Percentiles rank a stretch among this genome's conserved stretches.
Conservation (phyloP, 2,113 vertebrate species). For the Serranochromis macrocephalus region DNA sequence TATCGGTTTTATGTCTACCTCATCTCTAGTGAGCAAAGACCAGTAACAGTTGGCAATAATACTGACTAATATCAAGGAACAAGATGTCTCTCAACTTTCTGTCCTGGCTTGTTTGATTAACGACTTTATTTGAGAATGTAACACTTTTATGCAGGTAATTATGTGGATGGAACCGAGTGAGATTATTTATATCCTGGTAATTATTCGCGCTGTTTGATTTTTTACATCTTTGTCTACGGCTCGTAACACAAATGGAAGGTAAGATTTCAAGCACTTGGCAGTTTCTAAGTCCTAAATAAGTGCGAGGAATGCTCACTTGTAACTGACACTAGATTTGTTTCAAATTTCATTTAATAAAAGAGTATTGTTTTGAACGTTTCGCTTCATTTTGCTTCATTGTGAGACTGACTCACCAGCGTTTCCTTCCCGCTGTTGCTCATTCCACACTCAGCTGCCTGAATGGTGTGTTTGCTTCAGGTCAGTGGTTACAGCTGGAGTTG, state of each 20-base stretch:
- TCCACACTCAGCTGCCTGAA: background rate
- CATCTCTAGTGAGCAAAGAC: constrained; percentile 9
- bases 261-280: background rate
- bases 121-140: background rate
- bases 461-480: constrained; percentile 43
- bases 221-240: background rate
- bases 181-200: background rate
- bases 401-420: constrained; percentile 24
- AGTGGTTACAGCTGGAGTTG: constrained; percentile 30
- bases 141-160: background rate
- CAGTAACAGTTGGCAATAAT: background rate
- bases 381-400: background rate
- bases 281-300: background rate
- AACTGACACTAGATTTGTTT: background rate
- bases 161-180: background rate
- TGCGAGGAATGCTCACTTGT: background rate
- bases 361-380: background rate
- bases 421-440: constrained; percentile 26
- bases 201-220: background rate
- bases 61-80: background rate
- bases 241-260: background rate
- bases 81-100: background rate
- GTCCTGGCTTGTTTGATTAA: background rate
- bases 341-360: background rate
- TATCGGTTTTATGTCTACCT: constrained; percentile 46